A percentile compares a stretch with the other conserved stretches of the same genome.
Evolutionary conservation across 2,113 vertebrate genomes (phyloP).

Genomic region (Archilochus colubris): DNA sequence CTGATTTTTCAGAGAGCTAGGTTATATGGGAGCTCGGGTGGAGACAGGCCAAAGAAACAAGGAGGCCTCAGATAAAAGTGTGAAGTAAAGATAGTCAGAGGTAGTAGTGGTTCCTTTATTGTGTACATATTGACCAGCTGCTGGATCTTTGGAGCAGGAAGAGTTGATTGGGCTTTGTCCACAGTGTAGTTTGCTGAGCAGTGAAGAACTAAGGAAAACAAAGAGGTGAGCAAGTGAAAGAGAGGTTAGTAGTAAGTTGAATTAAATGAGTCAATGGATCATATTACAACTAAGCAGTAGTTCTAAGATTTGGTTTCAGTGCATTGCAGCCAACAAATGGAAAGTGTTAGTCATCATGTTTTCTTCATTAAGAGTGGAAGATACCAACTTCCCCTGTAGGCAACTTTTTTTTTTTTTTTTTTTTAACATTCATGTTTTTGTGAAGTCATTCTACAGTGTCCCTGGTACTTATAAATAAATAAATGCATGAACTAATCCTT

Average conservation of each 20-base stretch:
- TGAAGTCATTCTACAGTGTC: background rate
- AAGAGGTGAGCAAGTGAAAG: background rate
- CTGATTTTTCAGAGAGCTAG: background rate
- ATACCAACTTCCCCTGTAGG: background rate
- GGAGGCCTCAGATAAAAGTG: background rate
- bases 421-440: too few species aligned
- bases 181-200: background rate
- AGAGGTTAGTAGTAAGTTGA: background rate
- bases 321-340: background rate
- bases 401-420: background rate
- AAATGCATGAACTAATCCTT: background rate
- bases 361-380: background rate
- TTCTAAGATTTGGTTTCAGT: background rate
- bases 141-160: background rate
- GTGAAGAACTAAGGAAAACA: background rate
- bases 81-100: background rate
- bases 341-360: accelerated
- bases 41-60: accelerated
- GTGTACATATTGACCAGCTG: background rate
- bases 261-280: background rate
- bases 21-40: background rate
- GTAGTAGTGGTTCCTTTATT: background rate
- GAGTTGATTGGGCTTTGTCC: background rate
- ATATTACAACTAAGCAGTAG: background rate
- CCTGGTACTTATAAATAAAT: background rate